Percentiles rank a stretch among this genome's conserved stretches.
phyloP scores from a whole-genome alignment of 2,888 invertebrate genomes.

The Helobdella robusta region DNA sequence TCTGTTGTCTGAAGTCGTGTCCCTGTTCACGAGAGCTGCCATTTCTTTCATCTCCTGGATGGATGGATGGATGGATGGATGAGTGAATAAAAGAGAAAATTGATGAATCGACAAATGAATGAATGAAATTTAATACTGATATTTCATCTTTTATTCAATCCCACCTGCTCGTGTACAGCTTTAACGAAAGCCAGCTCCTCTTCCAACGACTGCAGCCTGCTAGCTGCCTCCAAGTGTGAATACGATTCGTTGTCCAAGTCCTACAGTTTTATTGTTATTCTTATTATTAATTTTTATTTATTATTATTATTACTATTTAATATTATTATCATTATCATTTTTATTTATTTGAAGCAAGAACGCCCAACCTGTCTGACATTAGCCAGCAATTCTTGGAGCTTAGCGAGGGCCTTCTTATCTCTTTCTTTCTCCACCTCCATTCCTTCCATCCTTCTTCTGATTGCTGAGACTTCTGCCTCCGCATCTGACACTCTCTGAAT shows the following conservation, averaged over 20 bases:
- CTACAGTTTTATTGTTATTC: slow-evolving; percentile 5
- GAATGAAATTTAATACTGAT: no score
- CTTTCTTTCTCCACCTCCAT: slow-evolving; percentile 20
- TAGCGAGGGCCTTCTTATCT: slow-evolving; percentile 16
- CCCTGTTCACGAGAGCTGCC: slow-evolving; percentile 51
- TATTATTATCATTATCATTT: neutral
- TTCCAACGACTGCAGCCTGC: slow-evolving; percentile 51
- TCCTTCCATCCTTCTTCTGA: slow-evolving; percentile 14
- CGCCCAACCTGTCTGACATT: slow-evolving; percentile 6
- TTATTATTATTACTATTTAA: neutral
- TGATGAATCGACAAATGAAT: no score
- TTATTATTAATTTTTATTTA: neutral
- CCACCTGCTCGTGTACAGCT: slow-evolving; percentile 51
- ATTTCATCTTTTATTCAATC: no score
- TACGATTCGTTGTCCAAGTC: slow-evolving; percentile 53
- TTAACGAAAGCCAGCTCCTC: slow-evolving; percentile 53
- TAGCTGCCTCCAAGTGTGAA: slow-evolving; percentile 52
- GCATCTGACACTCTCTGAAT: slow-evolving; percentile 20
- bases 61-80: neutral
- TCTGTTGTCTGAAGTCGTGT: slow-evolving; percentile 53
- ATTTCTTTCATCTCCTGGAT: slow-evolving; percentile 51
- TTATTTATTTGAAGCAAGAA: neutral
- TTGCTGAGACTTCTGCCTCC: slow-evolving; percentile 14
- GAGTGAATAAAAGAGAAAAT: no score
- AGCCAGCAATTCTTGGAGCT: slow-evolving; percentile 14